Evolutionary conservation across 2,113 vertebrate species (phyloP), one percentile per base, ranked within the genome.

Genomic region (Tapirus terrestris): DNA sequence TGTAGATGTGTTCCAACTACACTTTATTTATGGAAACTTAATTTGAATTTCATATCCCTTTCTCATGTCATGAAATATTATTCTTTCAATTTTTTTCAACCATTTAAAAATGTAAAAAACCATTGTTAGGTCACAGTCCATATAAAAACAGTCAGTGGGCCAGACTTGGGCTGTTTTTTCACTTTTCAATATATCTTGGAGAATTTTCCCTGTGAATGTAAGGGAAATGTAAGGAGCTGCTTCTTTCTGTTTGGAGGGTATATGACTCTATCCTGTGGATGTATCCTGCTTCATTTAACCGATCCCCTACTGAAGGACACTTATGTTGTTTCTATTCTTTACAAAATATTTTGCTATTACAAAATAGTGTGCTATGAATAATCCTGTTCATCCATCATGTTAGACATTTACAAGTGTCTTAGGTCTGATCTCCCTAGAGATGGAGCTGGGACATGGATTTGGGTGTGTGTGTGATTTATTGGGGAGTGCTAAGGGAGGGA

Each of bases 21-120:
- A 53, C 67, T 83, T 89, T 87, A 94, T 92, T 96, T 95, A 94
- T 77, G 91, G 93, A 97, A 94, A 93, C 91, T 95, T 90, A 77
- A 95, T 88, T 73, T 95, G 91, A 97, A 85, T 95, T 96, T 96
- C 65, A 29, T 92, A 95, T 84, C 21, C 23, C 82, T 95, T 90
- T 97, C 94, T 97, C 67, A 65, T 85, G 91, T 94, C 93, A 82
- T 76, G 80, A 97, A 90, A 91, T 81, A 72, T 29, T 77, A 51
- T 68, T 77, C n/a, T 82, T 87, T 83, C 80, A 65, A 93, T 72
- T 82, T 65, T 92, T 76, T 85, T 61, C 79, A 86, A 68, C 61
- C 58, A 9, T 70, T 96, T 39, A 48, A 96, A 97, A 91, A 88
- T 56, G 68, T 58, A 79, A 60, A 93, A 92, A 61, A 61, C 10